Base-by-base conservation (phyloP, 2,888 invertebrate genomes). In the Scaptodrosophila latifasciaeformis region DNA sequence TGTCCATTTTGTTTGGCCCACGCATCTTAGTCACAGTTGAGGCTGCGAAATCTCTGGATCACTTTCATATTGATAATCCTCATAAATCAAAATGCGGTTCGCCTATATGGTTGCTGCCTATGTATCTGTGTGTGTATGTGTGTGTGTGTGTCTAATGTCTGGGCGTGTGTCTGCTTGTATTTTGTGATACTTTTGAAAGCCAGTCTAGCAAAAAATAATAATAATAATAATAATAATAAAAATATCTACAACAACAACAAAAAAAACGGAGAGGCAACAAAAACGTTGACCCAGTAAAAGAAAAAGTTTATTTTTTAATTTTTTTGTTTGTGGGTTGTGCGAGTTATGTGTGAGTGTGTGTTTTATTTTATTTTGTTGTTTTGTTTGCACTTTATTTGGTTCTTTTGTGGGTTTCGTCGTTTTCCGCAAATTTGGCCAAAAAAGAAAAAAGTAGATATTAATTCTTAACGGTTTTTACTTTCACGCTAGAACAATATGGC, bases 401-500 rank as follows among this genome's bases (percentile, higher is more conserved):
- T 27, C 19, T 44, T 34, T 17, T 13, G 10, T 31, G 17, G 12
- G 31, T 34, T 31, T 17, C 42, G 46, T 17, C 18, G 19, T 13
- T 19, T 19, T 39, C 19, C 17, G 30, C 29, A 53, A 50, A 52
- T 52, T 45, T 37, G 54, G 37, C 37, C 60, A 51, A 68, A 35
- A 24, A 24, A 3, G 63, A 57, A 76, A 72, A 65, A 59, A 49
- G 54, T 59, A 65, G 78, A 71, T 75, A 75, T 75, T 75, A 75
- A 80, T 80, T 80, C 81, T 75, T 75, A 80, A 75, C 74, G 81
- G 74, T 78, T 75, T 75, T 75, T 75, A 75, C 81, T 75, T 75
- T 75, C 74, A 78, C 74, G 78, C 70, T 75, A 75, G 74, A 75
- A 80, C 74, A 80, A 80, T 75, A 75, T 80, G 78, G 78, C 67